Conservation (phyloP, 2,113 vertebrate species). For the Apteryx owenii region DNA sequence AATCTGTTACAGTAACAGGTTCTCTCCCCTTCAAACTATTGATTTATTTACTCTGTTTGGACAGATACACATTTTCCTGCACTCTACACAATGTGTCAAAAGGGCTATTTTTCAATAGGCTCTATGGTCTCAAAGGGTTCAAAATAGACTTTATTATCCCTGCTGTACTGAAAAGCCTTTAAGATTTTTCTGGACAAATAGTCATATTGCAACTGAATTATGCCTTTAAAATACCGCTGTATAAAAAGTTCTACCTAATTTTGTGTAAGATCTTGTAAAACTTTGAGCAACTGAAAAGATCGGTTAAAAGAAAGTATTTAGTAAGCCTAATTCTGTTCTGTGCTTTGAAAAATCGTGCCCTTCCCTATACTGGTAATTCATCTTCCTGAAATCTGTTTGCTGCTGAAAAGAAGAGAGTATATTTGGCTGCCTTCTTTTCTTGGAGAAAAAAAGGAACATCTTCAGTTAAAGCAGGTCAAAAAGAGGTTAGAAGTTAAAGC, state of each 20-base stretch:
- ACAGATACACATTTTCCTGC: not conserved
- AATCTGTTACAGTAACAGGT: slow-evolving; percentile 1
- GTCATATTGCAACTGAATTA: not conserved
- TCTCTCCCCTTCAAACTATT: not conserved
- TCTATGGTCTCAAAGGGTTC: not conserved
- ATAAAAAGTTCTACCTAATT: not conserved
- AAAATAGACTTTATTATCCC: not conserved
- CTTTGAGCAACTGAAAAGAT: not conserved
- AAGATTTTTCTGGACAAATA: not conserved
- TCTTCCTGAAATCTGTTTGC: not conserved
- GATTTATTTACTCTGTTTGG: slow-evolving; percentile 37
- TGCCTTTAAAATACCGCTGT: not conserved
- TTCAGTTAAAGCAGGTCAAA: slow-evolving; percentile 50
- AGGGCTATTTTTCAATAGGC: not conserved
- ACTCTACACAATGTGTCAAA: not conserved
- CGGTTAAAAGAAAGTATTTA: not conserved
- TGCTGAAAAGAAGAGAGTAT: slow-evolving; percentile 29
- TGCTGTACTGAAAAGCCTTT: not conserved
- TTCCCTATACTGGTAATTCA: not conserved
- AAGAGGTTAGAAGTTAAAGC: slow-evolving; percentile 45
- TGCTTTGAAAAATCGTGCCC: slow-evolving; percentile 8
- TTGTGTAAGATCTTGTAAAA: not conserved
- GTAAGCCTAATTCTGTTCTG: not conserved
- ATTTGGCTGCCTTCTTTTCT: slow-evolving; percentile 10
- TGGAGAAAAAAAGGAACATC: not conserved